Conservation (phyloP, 30 jellyfish, hydroid and myxozoan genomes). For the Chrysaora quinquecirrha region DNA sequence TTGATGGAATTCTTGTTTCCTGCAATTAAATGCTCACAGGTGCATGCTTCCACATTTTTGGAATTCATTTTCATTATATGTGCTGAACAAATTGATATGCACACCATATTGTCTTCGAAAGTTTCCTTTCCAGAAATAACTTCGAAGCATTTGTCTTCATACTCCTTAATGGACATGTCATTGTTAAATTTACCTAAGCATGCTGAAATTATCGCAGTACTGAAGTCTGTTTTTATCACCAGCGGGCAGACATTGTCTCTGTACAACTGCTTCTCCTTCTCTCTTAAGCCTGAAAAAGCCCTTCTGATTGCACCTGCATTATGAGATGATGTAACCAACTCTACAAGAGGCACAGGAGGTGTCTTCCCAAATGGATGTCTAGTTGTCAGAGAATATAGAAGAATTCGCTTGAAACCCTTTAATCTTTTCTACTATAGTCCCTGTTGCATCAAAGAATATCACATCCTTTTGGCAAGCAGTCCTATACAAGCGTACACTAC, state of each 20-base stretch:
- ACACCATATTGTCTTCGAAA: too few species aligned
- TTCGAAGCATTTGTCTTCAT: background rate
- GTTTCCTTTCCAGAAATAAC: background rate
- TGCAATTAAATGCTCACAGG: background rate
- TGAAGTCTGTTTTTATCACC: conserved; percentile 7
- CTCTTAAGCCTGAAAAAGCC: background rate
- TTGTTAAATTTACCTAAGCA: background rate
- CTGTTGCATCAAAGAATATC: background rate
- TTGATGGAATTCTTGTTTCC: background rate
- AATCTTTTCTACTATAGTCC: background rate
- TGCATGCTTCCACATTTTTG: background rate
- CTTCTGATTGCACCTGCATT: conserved; percentile 13
- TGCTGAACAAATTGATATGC: background rate
- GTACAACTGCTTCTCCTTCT: background rate
- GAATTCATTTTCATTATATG: background rate
- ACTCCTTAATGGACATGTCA: background rate
- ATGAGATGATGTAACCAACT: conserved; percentile 2
- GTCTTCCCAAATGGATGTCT: conserved; percentile 9
- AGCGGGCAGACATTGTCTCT: conserved; percentile 15
- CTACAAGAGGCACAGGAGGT: conserved; percentile 21
- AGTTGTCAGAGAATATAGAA: conserved; percentile 16
- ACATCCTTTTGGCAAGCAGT: background rate
- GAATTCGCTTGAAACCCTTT: background rate
- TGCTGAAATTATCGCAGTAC: background rate
- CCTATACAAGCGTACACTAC: background rate